A percentile compares a stretch with the other conserved stretches of the same genome.
These are phyloP conservation scores for Pristionchus pacificus DNA, from an alignment of 1,140 invertebrate genomes.

Conservation along the genomic window DNA sequence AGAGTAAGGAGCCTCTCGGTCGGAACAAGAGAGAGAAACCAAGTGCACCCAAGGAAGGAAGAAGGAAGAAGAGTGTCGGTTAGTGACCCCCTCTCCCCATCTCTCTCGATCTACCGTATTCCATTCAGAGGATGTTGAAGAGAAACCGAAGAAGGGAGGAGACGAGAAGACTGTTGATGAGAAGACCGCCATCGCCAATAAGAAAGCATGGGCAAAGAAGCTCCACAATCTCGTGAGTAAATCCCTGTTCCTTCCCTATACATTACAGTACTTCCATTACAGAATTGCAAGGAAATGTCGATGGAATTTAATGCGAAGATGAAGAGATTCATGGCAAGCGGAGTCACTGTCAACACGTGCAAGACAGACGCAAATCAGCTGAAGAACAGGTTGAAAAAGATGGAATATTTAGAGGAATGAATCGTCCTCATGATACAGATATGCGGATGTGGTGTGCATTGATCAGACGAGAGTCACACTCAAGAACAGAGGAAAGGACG, in stretches of 20 bases:
- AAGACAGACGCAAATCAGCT: conserved; percentile 21
- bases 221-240: neutral
- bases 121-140: too few relatives aligned
- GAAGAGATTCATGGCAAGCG: conserved; percentile 5
- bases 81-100: too few relatives aligned
- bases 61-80: too few relatives aligned
- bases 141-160: too few relatives aligned
- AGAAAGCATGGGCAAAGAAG: neutral
- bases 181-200: neutral
- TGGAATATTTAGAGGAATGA: too few relatives aligned
- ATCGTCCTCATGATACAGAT: too few relatives aligned
- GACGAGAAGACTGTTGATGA: neutral
- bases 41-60: too few relatives aligned
- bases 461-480: conserved; percentile 28
- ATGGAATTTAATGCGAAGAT: conserved; percentile 13
- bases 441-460: conserved; percentile 26
- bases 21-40: too few relatives aligned
- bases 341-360: neutral
- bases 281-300: neutral
- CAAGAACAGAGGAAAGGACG: conserved; percentile 7
- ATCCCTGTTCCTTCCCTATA: neutral
- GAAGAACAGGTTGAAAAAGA: too few relatives aligned
- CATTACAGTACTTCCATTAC: neutral
- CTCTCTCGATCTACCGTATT: too few relatives aligned
- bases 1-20: too few relatives aligned